phyloP scores from a whole-genome alignment of 2,797 vertebrate genomes.

The Tadarida brasiliensis region DNA sequence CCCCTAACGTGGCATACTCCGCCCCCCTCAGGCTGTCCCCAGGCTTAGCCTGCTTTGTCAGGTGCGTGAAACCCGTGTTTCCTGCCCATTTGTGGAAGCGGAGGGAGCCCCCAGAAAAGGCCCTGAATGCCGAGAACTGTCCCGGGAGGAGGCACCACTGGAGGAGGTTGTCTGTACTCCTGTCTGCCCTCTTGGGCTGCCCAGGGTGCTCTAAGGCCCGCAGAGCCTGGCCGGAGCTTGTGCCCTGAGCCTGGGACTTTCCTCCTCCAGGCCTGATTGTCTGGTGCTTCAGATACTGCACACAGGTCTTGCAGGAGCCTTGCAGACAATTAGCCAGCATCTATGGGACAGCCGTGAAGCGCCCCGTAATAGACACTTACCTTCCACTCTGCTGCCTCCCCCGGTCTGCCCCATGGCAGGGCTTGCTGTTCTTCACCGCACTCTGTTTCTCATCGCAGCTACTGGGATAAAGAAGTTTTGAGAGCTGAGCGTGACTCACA shows the following conservation, averaged over 20 bases:
- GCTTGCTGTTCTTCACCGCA: background rate
- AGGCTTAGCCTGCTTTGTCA: background rate
- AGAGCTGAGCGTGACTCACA: constrained; percentile 90
- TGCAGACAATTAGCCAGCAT: background rate
- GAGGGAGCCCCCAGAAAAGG: background rate
- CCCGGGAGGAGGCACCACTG: accelerated
- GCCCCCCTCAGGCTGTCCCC: background rate
- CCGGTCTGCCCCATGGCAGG: accelerated
- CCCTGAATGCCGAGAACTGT: background rate
- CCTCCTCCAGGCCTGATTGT: background rate
- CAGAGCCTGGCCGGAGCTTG: background rate
- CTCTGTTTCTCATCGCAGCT: constrained; percentile 86
- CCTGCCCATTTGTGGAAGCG: background rate
- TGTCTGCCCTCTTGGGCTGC: background rate
- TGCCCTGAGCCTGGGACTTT: background rate
- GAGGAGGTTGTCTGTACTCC: background rate
- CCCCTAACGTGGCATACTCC: background rate
- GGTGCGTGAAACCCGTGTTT: background rate
- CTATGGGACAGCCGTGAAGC: background rate
- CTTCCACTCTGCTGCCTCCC: background rate
- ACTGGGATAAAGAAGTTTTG: constrained; percentile 93
- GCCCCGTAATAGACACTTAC: background rate
- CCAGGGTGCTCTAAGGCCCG: too few species aligned
- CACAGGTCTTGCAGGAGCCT: background rate
- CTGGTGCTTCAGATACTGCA: background rate